Conservation (phyloP, 1,140 invertebrate genomes). For the Gryon sp. region DNA sequence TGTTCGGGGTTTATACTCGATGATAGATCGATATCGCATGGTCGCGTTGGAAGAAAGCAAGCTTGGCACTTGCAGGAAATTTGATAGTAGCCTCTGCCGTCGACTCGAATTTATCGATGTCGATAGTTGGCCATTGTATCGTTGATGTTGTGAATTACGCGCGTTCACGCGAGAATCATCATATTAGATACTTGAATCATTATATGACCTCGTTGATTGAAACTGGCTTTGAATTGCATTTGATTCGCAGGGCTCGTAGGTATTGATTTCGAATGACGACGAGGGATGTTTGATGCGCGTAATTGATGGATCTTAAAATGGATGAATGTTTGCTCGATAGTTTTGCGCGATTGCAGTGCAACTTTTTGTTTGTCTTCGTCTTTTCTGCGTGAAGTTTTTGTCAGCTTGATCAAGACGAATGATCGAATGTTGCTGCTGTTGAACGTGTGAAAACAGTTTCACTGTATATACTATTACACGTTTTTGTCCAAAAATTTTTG, state of each 20-base stretch:
- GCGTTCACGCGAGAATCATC: slow-evolving; percentile 35
- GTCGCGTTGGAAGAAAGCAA: slow-evolving; percentile 35
- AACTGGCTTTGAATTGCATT: slow-evolving; percentile 10
- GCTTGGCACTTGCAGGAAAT: slow-evolving; percentile 55
- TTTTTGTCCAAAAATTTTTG: too few species aligned
- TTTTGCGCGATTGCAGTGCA: slow-evolving; percentile 26
- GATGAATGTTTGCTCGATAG: slow-evolving; percentile 34
- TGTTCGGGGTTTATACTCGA: neutral
- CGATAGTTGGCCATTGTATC: slow-evolving; percentile 37
- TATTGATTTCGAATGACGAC: slow-evolving; percentile 18
- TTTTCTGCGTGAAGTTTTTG: neutral
- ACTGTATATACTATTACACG: too few species aligned
- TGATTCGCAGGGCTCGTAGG: slow-evolving; percentile 10
- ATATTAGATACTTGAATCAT: slow-evolving; percentile 49
- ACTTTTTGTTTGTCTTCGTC: slow-evolving; percentile 14
- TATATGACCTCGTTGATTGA: slow-evolving; percentile 21
- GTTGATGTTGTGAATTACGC: slow-evolving; percentile 47
- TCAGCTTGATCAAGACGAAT: slow-evolving; percentile 24
- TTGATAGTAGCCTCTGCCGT: slow-evolving; percentile 49
- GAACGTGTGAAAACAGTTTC: too few species aligned
- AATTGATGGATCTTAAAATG: slow-evolving; percentile 47
- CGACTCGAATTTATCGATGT: slow-evolving; percentile 29
- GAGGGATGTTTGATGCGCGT: slow-evolving; percentile 14
- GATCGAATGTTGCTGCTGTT: slow-evolving; percentile 3
- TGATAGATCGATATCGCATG: slow-evolving; percentile 57